Evolutionary conservation across 2,113 vertebrate species (phyloP), one percentile per base, ranked within the genome.

Genomic region (Barbus barbus): DNA sequence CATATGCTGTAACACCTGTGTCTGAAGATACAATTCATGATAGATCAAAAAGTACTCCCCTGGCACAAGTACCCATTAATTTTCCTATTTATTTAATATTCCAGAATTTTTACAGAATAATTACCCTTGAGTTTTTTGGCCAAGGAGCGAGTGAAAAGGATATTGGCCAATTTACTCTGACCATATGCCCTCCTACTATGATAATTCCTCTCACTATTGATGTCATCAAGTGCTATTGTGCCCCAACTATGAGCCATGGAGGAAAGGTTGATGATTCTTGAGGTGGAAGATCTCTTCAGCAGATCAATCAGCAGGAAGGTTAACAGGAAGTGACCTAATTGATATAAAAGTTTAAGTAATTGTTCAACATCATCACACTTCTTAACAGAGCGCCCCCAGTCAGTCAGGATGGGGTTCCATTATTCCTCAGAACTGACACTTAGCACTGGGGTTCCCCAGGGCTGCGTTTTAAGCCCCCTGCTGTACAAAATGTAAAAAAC

Each of bases 81-180:
- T 73, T 44, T 16, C 69, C 69, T 0, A 72, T 46, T 73, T 24
- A 24, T 46, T 44, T 8, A 26, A 73, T 26, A 12, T 46, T 26
- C 13, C 38, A 1, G 24, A 22, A n/a, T n/a, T n/a, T n/a, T 18
- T 5, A 84, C 79, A n/a, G n/a, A n/a, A n/a, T n/a, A n/a, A n/a
- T 81, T 60, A 85, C 91, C 91, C 78, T 90, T 60, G 12, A 92
- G 90, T 73, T 86, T 91, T 65, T 83, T 85, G 16, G 91, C 88
- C 63, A 91, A 71, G 2, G 89, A 81, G 18, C 74, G 84, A 56
- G 86, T 87, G 26, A 76, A 91, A 28, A 92, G 84, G 53, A 92
- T 88, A 71, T 90, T 92, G 13, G 91, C 90, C 38, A 91, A 87
- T 65, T 91, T 92, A 89, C 91, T 91, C 84, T 92, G 91, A 26